phyloP scores from a whole-genome alignment of 2,113 vertebrate species.

The Chitala chitala region DNA sequence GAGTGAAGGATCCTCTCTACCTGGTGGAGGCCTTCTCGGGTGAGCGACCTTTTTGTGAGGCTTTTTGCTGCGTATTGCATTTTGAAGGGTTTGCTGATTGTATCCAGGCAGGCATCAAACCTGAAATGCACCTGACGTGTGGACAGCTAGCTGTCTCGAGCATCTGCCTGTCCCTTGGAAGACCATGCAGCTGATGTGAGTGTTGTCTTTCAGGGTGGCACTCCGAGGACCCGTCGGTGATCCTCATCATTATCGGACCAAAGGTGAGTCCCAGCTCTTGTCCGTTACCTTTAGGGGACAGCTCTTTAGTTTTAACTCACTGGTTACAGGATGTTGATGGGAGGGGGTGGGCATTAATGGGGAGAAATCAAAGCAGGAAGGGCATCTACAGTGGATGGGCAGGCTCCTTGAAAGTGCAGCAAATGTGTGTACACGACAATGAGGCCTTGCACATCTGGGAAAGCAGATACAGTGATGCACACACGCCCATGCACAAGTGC shows the following conservation, averaged over 20 bases:
- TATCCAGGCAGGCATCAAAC: background rate
- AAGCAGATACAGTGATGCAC: background rate
- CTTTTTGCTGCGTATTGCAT: background rate
- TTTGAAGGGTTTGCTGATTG: background rate
- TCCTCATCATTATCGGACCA: conserved; percentile 79
- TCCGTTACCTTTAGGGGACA: conserved; percentile 36
- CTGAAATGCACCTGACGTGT: background rate
- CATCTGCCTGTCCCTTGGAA: no score
- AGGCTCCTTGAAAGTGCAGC: background rate
- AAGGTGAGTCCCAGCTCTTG: conserved; percentile 55
- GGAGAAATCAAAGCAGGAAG: background rate
- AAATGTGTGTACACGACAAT: background rate
- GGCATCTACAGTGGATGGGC: background rate
- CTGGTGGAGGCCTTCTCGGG: conserved; percentile 74
- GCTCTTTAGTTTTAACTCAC: no score
- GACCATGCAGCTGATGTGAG: background rate
- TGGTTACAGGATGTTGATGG: no score
- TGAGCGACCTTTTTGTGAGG: conserved; percentile 32
- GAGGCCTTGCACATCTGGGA: background rate
- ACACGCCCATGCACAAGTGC: background rate
- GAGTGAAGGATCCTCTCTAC: conserved; percentile 84
- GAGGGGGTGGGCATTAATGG: conserved; percentile 22
- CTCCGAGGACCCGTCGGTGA: conserved; percentile 60
- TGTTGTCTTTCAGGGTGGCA: conserved; percentile 75
- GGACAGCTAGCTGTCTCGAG: no score